Evolutionary conservation across 2,888 invertebrate species (phyloP).

Genomic region (Hyppa rectilinea): DNA sequence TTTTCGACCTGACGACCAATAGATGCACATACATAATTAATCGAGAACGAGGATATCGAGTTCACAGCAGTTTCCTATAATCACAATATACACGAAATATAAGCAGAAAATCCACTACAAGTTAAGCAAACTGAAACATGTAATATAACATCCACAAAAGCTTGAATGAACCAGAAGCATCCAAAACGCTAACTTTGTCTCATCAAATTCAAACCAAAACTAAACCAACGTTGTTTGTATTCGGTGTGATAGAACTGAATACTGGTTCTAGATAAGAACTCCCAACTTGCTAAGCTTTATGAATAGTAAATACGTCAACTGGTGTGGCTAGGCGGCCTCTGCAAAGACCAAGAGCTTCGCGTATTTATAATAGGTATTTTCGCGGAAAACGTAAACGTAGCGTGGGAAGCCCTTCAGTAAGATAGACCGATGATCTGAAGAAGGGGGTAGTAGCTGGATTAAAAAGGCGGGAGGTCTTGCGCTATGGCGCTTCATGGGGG

Average conservation of each 20-base stretch:
- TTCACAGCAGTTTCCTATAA: conserved; percentile 58
- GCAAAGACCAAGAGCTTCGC: background rate
- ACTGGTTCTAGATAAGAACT: conserved; percentile 24
- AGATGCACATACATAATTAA: conserved; percentile 82
- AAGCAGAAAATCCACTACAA: conserved; percentile 38
- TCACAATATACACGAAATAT: conserved; percentile 18
- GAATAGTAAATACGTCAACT: conserved; percentile 26
- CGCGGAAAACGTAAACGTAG: no score
- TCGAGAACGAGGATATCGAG: conserved; percentile 66
- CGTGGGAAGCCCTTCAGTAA: no score
- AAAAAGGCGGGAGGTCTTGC: no score
- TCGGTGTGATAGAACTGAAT: conserved; percentile 28
- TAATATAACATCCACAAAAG: background rate
- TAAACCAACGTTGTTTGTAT: conserved; percentile 5
- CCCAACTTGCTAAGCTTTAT: conserved; percentile 33
- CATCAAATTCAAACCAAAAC: conserved; percentile 35
- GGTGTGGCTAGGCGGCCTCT: conserved; percentile 1
- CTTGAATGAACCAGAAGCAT: background rate
- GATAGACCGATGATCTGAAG: no score
- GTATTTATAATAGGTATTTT: background rate
- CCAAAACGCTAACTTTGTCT: conserved; percentile 11
- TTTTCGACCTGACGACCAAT: conserved; percentile 71
- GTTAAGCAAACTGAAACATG: background rate
- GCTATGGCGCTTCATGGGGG: no score
- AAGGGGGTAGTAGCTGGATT: no score